Evolutionary conservation across 2,113 vertebrate genomes (phyloP), one percentile per base, ranked within the genome.

Genomic region (Scolopax mira): DNA sequence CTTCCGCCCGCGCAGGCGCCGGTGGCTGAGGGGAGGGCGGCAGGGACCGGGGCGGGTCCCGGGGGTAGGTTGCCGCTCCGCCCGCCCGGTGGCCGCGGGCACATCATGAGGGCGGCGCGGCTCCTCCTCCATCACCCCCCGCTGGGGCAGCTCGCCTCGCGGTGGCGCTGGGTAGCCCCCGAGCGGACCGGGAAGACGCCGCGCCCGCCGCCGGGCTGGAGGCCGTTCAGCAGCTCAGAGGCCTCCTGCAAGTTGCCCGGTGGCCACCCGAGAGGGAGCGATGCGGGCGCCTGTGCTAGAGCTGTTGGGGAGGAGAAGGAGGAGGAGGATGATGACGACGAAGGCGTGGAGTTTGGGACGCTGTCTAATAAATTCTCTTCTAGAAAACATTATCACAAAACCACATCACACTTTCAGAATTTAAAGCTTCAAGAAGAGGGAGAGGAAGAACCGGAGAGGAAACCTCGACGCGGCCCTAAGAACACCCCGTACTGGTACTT

Each of bases 401-500:
- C 95, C 6, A 97, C 96, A 3, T 25, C 98, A 0, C 88, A 89
- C 54, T n/a, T 98, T 7, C 97, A 94, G 83, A 95, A 99, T 25
- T 87, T 98, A 23, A 90, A 46, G 39, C 74, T 97, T 60, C 58
- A 69, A 80, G 96, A 30, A 17, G 54, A 37, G 2, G 94, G 95
- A 17, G 96, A 97, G 13, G 96, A 97, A 4, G 95, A 96, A 11
- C 17, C 12, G 6, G 93, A 96, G 46, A 64, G 78, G 24, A 95
- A 62, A 27, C 85, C 49, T 15, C 96, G 95, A 28, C 89, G 24
- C 1, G 93, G 96, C 5, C 97, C 44, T 10, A 98, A 52, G 85
- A 99, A 99, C 91, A 99, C 98, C 1, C 96, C 98, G 0, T 98
- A 99, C 88, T 99, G 99, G 99, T 99, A 99, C 95, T 99, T 99